A percentile compares a stretch with the other conserved stretches of the same genome.
phyloP scores from a whole-genome alignment of 2,888 invertebrate genomes.

The Leptogaster cylindrica region DNA sequence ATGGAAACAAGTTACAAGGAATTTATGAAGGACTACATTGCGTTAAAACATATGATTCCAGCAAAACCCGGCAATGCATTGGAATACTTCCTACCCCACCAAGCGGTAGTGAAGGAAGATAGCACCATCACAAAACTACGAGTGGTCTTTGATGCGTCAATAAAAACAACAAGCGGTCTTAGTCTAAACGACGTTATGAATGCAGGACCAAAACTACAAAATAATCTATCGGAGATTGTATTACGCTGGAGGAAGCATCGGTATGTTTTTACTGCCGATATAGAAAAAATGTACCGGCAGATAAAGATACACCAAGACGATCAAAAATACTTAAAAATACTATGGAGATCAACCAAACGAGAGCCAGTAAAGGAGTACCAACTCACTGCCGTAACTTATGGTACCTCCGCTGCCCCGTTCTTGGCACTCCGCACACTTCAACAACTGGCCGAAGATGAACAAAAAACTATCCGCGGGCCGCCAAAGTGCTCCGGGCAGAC shows the following conservation, averaged over 20 bases:
- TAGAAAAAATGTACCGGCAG: conserved; percentile 2
- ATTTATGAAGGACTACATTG: too few species aligned
- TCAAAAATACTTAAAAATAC: background rate
- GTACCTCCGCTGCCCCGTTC: too few species aligned
- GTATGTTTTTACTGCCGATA: background rate
- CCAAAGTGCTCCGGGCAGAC: background rate
- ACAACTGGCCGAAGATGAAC: too few species aligned
- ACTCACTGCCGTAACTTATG: too few species aligned
- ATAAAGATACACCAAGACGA: background rate
- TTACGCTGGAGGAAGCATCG: background rate
- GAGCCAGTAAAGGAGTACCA: too few species aligned
- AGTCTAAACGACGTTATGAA: background rate
- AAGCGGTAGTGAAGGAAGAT: background rate
- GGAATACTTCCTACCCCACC: too few species aligned
- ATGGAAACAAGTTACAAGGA: too few species aligned
- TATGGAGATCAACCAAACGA: too few species aligned
- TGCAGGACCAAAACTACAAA: background rate
- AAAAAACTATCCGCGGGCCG: background rate
- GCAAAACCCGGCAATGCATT: too few species aligned
- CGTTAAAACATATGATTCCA: too few species aligned
- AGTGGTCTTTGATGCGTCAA: background rate
- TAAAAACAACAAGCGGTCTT: background rate
- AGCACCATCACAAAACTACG: conserved; percentile 1
- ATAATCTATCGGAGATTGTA: background rate
- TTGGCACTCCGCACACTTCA: too few species aligned